Evolutionary conservation across 2,888 invertebrate species (phyloP).

Genomic region (Nomada fucata): DNA sequence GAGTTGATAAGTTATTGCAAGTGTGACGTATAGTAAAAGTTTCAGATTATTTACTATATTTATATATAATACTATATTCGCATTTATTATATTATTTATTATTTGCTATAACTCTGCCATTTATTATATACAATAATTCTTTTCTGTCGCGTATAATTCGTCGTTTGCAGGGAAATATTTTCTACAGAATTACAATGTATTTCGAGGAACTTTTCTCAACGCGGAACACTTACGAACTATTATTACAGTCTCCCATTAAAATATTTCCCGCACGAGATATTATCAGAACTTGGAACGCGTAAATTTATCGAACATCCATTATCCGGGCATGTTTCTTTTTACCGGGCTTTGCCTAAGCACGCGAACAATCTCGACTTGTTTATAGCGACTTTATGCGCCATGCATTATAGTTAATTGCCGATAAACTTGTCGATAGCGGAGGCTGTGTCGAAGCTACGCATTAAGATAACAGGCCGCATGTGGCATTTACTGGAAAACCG

Average conservation of each 20-base stretch:
- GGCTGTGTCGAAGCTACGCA: constrained; percentile 31
- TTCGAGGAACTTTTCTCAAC: no score
- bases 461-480: constrained; percentile 49
- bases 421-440: constrained; percentile 54
- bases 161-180: no score
- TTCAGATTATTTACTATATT: no score
- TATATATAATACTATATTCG: no score
- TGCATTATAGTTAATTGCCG: constrained; percentile 58
- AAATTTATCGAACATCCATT: constrained; percentile 42
- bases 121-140: no score
- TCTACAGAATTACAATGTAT: no score
- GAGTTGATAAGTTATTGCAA: no score
- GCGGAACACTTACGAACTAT: not conserved
- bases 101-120: no score
- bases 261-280: constrained; percentile 5
- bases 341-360: constrained; percentile 34
- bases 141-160: no score
- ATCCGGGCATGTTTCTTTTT: constrained; percentile 30
- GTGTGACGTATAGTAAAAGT: no score
- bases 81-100: no score
- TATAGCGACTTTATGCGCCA: constrained; percentile 29
- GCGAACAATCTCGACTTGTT: constrained; percentile 41
- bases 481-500: constrained; percentile 47
- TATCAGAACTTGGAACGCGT: not conserved
- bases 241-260: not conserved